phyloP scores from a whole-genome alignment of 2,888 invertebrate species.

The Calameuta filiformis region DNA sequence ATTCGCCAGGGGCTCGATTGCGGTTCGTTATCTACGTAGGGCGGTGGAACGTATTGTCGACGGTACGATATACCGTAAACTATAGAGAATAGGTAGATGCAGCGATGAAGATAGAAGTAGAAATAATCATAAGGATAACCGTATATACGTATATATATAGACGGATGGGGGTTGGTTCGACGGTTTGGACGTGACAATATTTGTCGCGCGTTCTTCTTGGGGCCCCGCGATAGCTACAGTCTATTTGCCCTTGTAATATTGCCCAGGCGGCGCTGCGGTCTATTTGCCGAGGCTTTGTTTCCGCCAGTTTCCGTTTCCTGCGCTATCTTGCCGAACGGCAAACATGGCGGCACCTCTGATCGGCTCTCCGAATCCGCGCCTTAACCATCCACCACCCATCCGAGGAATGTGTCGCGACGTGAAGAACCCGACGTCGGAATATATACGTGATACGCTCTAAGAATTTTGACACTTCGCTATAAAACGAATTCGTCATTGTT shows the following conservation, averaged over 20 bases:
- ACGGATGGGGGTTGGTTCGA: not conserved
- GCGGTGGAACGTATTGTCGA: conserved; percentile 8
- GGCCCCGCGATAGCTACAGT: conserved; percentile 27
- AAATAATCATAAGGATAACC: no score
- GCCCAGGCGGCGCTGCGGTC: conserved; percentile 42
- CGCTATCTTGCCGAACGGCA: conserved; percentile 46
- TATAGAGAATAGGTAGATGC: no score
- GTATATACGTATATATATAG: not conserved
- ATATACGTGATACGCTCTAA: not conserved
- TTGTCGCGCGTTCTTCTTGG: conserved; percentile 40
- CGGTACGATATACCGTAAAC: no score
- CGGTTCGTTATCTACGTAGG: conserved; percentile 42
- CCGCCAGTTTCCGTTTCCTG: conserved; percentile 65
- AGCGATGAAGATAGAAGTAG: no score
- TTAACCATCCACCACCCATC: conserved; percentile 18
- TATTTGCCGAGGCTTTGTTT: conserved; percentile 64
- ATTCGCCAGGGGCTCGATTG: conserved; percentile 43
- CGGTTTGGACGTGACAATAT: conserved; percentile 49
- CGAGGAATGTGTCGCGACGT: conserved; percentile 28
- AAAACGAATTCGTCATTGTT: no score
- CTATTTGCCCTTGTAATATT: conserved; percentile 60
- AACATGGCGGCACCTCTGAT: conserved; percentile 60
- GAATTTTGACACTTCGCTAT: no score
- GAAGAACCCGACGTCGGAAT: conserved; percentile 28
- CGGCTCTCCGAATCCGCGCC: conserved; percentile 43